Evolutionary conservation across 2,113 vertebrate genomes (phyloP).

Genomic region (Corvus moneduloides): DNA sequence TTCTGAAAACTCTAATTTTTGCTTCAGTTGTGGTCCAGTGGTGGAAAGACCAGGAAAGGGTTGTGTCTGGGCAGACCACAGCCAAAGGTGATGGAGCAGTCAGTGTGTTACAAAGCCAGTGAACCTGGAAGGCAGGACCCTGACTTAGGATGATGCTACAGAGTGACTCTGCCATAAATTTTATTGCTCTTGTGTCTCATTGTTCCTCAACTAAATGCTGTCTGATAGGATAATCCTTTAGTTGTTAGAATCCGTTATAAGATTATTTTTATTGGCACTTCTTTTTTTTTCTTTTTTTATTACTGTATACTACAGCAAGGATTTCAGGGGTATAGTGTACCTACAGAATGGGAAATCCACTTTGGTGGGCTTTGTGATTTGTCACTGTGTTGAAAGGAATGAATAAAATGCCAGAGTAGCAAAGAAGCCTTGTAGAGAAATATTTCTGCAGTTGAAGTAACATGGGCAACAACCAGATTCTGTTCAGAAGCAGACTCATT

Average conservation of each 20-base stretch:
- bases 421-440: neutral
- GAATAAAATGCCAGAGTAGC: neutral
- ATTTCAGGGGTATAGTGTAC: neutral
- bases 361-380: neutral
- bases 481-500: neutral
- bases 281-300: neutral
- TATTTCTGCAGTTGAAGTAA: neutral
- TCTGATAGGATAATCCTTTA: neutral
- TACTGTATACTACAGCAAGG: neutral
- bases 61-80: rapidly evolving
- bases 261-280: neutral
- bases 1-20: neutral
- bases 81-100: neutral
- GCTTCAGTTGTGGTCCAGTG: neutral
- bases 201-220: neutral
- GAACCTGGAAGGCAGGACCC: neutral
- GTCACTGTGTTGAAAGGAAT: neutral
- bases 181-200: rapidly evolving
- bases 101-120: neutral
- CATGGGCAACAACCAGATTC: neutral
- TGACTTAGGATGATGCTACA: neutral
- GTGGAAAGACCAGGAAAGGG: neutral
- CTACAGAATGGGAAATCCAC: neutral
- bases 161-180: neutral
- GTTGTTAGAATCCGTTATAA: neutral